A percentile compares a stretch with the other conserved stretches of the same genome.
phyloP scores from a whole-genome alignment of 2,888 invertebrate species.

The Hydraecia micacea region DNA sequence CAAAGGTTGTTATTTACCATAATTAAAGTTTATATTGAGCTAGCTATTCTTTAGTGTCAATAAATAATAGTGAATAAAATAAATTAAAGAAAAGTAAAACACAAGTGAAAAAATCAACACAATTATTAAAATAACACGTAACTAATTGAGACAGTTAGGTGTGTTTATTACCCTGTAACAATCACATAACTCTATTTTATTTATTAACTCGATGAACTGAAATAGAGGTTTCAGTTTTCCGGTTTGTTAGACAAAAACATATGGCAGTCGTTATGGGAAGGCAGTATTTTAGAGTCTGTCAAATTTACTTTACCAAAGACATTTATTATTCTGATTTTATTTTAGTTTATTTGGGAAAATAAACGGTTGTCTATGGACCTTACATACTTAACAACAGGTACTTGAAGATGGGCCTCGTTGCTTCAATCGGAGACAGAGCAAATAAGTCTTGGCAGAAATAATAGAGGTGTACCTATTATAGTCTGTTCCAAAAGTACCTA shows the following conservation, averaged over 20 bases:
- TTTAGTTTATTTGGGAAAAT: too few species aligned
- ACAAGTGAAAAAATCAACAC: neutral
- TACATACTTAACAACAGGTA: neutral
- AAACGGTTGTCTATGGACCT: neutral
- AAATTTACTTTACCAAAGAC: neutral
- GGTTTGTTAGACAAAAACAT: neutral
- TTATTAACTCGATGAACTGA: slow-evolving; percentile 16
- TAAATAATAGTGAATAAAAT: neutral
- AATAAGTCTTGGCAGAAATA: neutral
- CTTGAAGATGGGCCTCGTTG: neutral
- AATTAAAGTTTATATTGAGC: neutral
- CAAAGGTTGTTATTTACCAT: neutral
- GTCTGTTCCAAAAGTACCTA: neutral
- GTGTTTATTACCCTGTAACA: slow-evolving; percentile 34
- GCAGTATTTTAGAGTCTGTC: neutral
- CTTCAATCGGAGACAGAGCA: neutral
- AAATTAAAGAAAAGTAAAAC: neutral
- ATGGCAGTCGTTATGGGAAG: neutral
- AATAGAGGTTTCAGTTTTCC: slow-evolving; percentile 4
- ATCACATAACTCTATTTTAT: slow-evolving; percentile 38
- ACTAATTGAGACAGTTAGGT: slow-evolving; percentile 17
- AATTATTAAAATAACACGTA: slow-evolving; percentile 13
- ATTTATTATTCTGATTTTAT: neutral
- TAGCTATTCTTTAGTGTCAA: neutral
- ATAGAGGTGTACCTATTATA: neutral